These are phyloP conservation scores for Epistrophe grossulariae DNA, from an alignment of 2,888 invertebrate species.

Conservation along the genomic window DNA sequence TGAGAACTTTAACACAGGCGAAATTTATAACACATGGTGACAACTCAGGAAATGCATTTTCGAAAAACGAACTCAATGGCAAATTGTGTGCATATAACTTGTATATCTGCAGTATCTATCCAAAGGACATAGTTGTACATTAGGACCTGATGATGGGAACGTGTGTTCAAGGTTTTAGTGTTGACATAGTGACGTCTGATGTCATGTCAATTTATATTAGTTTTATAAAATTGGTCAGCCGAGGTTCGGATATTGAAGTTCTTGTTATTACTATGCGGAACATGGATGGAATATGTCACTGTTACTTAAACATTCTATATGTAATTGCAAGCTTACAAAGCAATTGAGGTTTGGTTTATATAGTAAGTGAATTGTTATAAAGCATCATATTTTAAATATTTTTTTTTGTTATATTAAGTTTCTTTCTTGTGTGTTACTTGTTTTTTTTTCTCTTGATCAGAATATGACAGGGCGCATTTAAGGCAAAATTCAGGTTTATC, in stretches of 20 bases:
- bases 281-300: slow-evolving; percentile 17
- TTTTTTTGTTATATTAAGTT: no score
- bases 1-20: slow-evolving; percentile 43
- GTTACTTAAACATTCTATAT: neutral
- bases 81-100: slow-evolving; percentile 28
- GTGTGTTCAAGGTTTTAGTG: slow-evolving; percentile 54
- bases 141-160: slow-evolving; percentile 36
- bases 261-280: neutral
- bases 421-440: no score
- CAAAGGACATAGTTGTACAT: slow-evolving; percentile 25
- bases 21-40: slow-evolving; percentile 65
- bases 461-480: no score
- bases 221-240: slow-evolving; percentile 44
- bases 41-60: slow-evolving; percentile 71
- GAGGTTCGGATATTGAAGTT: slow-evolving; percentile 6
- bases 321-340: slow-evolving; percentile 3
- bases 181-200: slow-evolving; percentile 54
- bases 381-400: no score
- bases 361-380: neutral
- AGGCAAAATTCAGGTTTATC: no score
- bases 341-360: neutral
- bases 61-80: slow-evolving; percentile 37
- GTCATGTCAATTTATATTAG: slow-evolving; percentile 53
- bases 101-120: slow-evolving; percentile 1
- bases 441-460: no score